A percentile compares a stretch with the other conserved stretches of the same genome.
These are phyloP conservation scores for Heliconius melpomene DNA, from an alignment of 1,140 invertebrate genomes.

Conservation along the genomic window DNA sequence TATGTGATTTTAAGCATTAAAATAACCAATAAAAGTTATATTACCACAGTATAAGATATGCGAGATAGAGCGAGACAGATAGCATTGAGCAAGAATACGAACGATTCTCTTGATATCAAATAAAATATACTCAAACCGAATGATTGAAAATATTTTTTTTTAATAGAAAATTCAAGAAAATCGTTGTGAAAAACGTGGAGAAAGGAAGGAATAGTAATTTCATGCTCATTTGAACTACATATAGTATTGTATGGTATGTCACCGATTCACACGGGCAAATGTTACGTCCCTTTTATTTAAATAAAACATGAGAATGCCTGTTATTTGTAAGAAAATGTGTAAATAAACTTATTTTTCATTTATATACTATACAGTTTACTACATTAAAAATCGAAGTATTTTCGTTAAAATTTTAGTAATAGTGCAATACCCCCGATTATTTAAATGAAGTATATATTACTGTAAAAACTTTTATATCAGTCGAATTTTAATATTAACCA, in stretches of 20 bases:
- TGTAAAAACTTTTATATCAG: background rate
- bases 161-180: background rate
- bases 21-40: background rate
- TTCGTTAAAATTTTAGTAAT: background rate
- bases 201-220: conserved; percentile 54
- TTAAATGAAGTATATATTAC: background rate
- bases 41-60: background rate
- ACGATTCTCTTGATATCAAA: conserved; percentile 8
- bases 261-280: conserved; percentile 76
- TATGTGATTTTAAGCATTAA: conserved; percentile 6
- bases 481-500: no score
- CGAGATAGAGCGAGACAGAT: conserved; percentile 16
- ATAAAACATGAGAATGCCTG: conserved; percentile 58
- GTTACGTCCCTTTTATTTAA: conserved; percentile 17
- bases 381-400: conserved; percentile 2
- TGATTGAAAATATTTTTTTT: background rate
- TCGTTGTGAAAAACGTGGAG: background rate
- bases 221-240: conserved; percentile 71
- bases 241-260: conserved; percentile 53
- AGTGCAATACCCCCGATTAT: background rate
- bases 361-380: background rate
- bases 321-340: no score
- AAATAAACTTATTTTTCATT: conserved; percentile 3
- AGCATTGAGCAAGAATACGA: conserved; percentile 1
- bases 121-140: background rate